Base-by-base conservation (phyloP, 1,140 invertebrate species). In the Eumeta japonica region DNA sequence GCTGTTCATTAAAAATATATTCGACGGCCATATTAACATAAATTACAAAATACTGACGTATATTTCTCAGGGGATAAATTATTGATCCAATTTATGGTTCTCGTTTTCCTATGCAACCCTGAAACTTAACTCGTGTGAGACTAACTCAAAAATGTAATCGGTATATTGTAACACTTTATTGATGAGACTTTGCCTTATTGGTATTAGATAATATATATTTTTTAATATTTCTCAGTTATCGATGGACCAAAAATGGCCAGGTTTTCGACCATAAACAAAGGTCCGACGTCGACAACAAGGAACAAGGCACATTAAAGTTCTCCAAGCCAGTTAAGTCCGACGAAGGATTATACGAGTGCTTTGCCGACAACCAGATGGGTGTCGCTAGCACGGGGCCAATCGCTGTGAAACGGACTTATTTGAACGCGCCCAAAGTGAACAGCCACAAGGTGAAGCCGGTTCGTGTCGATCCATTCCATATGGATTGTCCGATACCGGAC, bases 341-440 rank as follows among this genome's bases (percentile, higher is more conserved):
- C 30, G 54, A 52, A 32, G 64, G 56, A 0, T 14, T 41, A 1
- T 68, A 63, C 42, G 50, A 54, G 29, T 68, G 64, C 40, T 37
- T 54, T 10, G 60, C 49, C 2, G 35, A 52, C 27, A 49, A 55
- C 10, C 19, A 44, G 2, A 18, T 46, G 3, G 65, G 65, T 4
- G 41, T 48, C 0, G 58, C 62, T 10, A 59, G 43, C 27, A 45
- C 65, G 0, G 29, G 52, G 10, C 11, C 14, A 0, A 52, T 64
- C 5, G 38, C n/a, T 5, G 49, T 66, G 0, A 52, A 41, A 24
- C 46, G 37, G 3, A 39, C 52, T 0, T 67, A 51, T 32, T 40
- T 68, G 1, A 48, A 54, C 4, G 10, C 7, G 3, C 50, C 50
- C 3, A 35, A 50, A 37, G 24, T 48, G 17, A 33, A 20, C 16